These are phyloP conservation scores for Reticulitermes speratus DNA, from an alignment of 1,140 invertebrate genomes.

Conservation along the genomic window DNA sequence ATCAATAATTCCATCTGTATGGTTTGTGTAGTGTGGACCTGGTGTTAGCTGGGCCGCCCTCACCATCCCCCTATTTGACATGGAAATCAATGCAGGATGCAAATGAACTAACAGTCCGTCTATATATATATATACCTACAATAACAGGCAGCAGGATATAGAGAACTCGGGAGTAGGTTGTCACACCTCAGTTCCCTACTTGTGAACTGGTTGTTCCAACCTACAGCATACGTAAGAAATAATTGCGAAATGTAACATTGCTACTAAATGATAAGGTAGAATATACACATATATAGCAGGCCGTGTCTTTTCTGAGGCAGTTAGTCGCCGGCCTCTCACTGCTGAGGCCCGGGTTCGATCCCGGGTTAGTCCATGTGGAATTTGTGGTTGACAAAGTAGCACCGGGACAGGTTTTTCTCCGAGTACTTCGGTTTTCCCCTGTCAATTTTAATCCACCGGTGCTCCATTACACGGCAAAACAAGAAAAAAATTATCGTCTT, in stretches of 20 bases:
- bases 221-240: background rate
- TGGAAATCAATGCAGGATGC: conserved; percentile 15
- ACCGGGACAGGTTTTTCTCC: too few species aligned
- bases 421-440: too few species aligned
- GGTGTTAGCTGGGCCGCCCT: background rate
- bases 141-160: background rate
- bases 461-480: too few species aligned
- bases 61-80: background rate
- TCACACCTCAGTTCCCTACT: background rate
- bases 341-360: too few species aligned
- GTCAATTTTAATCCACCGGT: too few species aligned
- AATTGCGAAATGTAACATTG: background rate
- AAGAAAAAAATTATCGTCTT: too few species aligned
- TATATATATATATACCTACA: conserved; percentile 7
- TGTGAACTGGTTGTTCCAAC: background rate
- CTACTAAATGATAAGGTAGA: background rate
- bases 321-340: too few species aligned
- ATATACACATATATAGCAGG: too few species aligned
- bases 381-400: too few species aligned
- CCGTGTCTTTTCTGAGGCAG: too few species aligned
- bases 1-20: background rate
- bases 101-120: background rate
- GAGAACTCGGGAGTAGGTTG: background rate
- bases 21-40: background rate
- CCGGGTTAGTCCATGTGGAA: too few species aligned